Percentiles rank a stretch among this genome's conserved stretches.
Conservation (phyloP, 2,797 vertebrate species). For the Ctenopoma kingsleyae region DNA sequence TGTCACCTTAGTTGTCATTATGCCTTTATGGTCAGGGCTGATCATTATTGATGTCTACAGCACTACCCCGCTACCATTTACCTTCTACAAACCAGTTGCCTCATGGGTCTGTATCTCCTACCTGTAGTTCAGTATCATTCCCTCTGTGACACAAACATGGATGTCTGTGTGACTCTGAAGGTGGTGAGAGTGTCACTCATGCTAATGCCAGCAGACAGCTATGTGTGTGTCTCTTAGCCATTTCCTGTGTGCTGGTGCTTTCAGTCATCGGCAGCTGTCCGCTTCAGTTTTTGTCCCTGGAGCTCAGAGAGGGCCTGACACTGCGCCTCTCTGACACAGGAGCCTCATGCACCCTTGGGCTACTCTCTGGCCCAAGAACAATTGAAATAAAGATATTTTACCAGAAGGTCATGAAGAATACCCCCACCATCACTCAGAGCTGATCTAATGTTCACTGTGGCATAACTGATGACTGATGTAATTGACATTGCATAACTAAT, state of each 20-base stretch:
- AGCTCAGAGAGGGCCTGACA: conserved; percentile 72
- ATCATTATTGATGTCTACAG: neutral
- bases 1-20: neutral
- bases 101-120: conserved; percentile 23
- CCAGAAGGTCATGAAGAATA: conserved; percentile 63
- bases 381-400: conserved; percentile 38
- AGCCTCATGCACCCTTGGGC: conserved; percentile 35
- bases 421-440: conserved; percentile 54
- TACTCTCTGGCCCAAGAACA: conserved; percentile 25
- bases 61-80: neutral
- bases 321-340: conserved; percentile 68
- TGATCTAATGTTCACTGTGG: conserved; percentile 69
- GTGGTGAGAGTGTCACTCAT: conserved; percentile 74
- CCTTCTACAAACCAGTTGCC: conserved; percentile 21
- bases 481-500: conserved; percentile 81
- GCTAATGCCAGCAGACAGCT: conserved; percentile 77
- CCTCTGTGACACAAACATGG: conserved; percentile 56
- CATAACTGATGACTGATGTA: conserved; percentile 78
- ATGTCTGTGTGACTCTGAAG: conserved; percentile 59
- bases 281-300: conserved; percentile 70
- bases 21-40: neutral
- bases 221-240: conserved; percentile 74
- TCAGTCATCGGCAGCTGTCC: conserved; percentile 82
- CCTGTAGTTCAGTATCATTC: conserved; percentile 64
- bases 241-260: conserved; percentile 72